phyloP scores from a whole-genome alignment of 2,113 vertebrate species.

The Rhabdornis inornatus region DNA sequence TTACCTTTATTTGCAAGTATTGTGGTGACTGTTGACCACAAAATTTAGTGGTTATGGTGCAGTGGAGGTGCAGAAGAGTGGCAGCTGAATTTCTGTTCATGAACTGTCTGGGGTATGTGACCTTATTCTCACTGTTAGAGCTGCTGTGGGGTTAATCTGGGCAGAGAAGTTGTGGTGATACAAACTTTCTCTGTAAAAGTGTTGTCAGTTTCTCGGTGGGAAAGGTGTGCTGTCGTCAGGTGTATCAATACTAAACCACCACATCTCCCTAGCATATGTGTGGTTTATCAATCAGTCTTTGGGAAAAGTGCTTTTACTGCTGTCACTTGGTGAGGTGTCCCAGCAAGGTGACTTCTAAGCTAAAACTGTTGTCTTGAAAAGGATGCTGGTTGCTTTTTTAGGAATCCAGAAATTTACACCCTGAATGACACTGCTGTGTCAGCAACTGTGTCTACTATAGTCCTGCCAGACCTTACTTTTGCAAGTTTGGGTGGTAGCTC shows the following conservation, averaged over 20 bases:
- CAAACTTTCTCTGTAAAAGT: background rate
- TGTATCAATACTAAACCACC: background rate
- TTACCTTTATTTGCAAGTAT: background rate
- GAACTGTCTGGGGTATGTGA: background rate
- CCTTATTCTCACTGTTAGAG: background rate
- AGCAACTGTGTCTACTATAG: accelerated
- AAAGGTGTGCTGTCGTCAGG: background rate
- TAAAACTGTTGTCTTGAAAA: background rate
- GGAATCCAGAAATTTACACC: background rate
- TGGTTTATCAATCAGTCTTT: background rate
- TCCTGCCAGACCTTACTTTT: background rate
- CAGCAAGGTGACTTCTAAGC: background rate
- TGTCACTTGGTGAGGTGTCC: background rate
- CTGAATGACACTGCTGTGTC: background rate
- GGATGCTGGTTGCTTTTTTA: background rate
- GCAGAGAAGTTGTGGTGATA: background rate
- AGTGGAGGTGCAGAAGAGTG: accelerated
- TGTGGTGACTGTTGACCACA: accelerated
- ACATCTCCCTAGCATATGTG: accelerated
- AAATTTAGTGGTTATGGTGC: background rate
- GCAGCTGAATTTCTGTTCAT: background rate
- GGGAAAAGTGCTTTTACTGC: background rate
- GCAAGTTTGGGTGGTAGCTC: background rate
- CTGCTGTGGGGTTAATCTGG: background rate
- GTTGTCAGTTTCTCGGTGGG: background rate